Base-by-base conservation (phyloP, 2,888 invertebrate species). In the Idaea aversata region DNA sequence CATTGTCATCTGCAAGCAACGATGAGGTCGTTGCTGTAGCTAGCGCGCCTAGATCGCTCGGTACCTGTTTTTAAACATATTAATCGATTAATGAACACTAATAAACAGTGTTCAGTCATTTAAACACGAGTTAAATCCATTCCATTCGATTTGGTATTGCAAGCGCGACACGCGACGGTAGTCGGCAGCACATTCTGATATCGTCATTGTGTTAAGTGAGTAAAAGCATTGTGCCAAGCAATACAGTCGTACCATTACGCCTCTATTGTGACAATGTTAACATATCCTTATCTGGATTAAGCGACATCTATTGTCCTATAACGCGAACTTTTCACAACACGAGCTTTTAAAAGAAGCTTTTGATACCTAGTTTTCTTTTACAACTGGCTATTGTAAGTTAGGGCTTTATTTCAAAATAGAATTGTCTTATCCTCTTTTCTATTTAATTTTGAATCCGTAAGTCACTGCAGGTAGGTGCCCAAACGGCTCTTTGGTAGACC, bases 281-380 rank as follows among this genome's bases (percentile, higher is more conserved):
- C 91, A 91, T 91, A 91, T 91, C 91, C 88, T 91, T 92, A 92
- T 91, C 91, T 87, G 85, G 90, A 92, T 92, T 91, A 88, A 90
- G 86, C 91, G 90, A 90, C 92, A 92, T 91, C 92, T 92, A 90
- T 92, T 92, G 92, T 91, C 89, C 88, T 83, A 77, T 73, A 75
- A 73, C 75, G 78, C 80, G 83, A 83, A 89, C 88, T 90, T 68
- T 68, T 69, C 67, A 65, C 82, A 83, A 79, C 77, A 79, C 74
- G 80, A 83, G 79, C 77, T 82, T 82, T 84, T 84, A 79, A 81
- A 75, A 68, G 71, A 78, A 38, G 25, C 25, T 25, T 25, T 25
- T 25, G 25, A 25, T 25, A 25, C 25, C 25, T 25, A 25, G 1
- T 1, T 25, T 25, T 25, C 25, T 25, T 25, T 25, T 25, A 25